Percentiles rank a stretch among this genome's conserved stretches.
Evolutionary conservation across 92 coral and sea anemone species (phyloP).

Genomic region (Epizoanthus rinbou): DNA sequence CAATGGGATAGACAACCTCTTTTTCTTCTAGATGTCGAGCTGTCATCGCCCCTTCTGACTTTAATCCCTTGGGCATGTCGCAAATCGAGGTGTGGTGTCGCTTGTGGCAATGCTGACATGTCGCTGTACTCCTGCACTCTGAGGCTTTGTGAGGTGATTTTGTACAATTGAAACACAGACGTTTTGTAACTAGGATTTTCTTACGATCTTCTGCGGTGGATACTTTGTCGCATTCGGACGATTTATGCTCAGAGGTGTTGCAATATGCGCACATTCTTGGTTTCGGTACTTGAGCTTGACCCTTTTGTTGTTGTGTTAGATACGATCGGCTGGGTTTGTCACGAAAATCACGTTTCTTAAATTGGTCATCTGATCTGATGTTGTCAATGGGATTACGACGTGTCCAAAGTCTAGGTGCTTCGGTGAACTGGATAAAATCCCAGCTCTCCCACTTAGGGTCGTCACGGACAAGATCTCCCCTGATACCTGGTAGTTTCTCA

Average conservation of each 20-base stretch:
- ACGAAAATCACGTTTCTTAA: constrained; percentile 4
- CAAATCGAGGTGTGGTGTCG: constrained; percentile 56
- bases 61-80: constrained; percentile 39
- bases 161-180: constrained; percentile 58
- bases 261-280: constrained; percentile 31
- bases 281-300: constrained; percentile 21
- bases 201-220: constrained; percentile 34
- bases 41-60: constrained; percentile 37
- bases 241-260: constrained; percentile 31
- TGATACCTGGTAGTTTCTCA: constrained; percentile 57
- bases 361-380: constrained; percentile 12
- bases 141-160: constrained; percentile 25
- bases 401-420: constrained; percentile 57
- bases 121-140: constrained; percentile 36
- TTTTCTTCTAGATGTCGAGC: constrained; percentile 15
- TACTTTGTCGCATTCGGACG: constrained; percentile 36
- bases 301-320: constrained; percentile 40
- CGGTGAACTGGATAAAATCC: constrained; percentile 45
- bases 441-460: constrained; percentile 53
- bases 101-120: constrained; percentile 49
- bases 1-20: constrained; percentile 49
- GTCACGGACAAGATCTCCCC: constrained; percentile 52
- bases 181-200: constrained; percentile 33
- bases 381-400: constrained; percentile 44
- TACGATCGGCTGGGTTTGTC: constrained; percentile 16